Evolutionary conservation across 1,140 invertebrate genomes (phyloP), one percentile per base, ranked within the genome.

Genomic region (Achatina immaculata): DNA sequence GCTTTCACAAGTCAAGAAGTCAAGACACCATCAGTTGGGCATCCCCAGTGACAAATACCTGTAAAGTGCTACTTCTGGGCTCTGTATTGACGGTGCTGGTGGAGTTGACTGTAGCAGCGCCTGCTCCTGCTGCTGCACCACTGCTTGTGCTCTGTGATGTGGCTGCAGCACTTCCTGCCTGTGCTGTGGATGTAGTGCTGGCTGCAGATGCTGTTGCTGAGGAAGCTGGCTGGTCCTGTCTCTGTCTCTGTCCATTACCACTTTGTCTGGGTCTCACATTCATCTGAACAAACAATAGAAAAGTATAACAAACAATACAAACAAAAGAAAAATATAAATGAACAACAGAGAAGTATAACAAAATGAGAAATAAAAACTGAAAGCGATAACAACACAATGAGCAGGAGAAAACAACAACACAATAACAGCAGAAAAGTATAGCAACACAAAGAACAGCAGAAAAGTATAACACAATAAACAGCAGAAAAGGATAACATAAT

Each of bases 191-290:
- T 1, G 74, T 24, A 38, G 45, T 76, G 38, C 21, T 76, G 45
- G 43, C 74, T 38, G 74, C n/a, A 9, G 73, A 24, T 48, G 73
- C 16, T 3, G 76, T 24, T 14, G 76, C 43, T 51, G 74, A 11
- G 14, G 28, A 31, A 28, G 58, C 28, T 43, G 75, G 16, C 65
- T 78, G 58, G 19, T 31, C 11, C 19, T 48, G 36, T n/a, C 75
- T 42, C 24, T 38, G 55, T 78, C 76, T 68, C 0, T 24, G 38
- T 19, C 58, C 40, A 31, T 42, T 68, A 62, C 58, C n/a, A 48
- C 34, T 68, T 11, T 78, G 76, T 24, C 76, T 66, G 62, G 76
- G 62, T 78, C 76, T 43, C 65, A 78, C 65, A 42, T 78, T 78
- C 76, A 78, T 78, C 76, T 78, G 76, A 31, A 11, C 45, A 48